Base-by-base conservation (phyloP, 2,888 invertebrate genomes). In the Ochropleura leucogaster region DNA sequence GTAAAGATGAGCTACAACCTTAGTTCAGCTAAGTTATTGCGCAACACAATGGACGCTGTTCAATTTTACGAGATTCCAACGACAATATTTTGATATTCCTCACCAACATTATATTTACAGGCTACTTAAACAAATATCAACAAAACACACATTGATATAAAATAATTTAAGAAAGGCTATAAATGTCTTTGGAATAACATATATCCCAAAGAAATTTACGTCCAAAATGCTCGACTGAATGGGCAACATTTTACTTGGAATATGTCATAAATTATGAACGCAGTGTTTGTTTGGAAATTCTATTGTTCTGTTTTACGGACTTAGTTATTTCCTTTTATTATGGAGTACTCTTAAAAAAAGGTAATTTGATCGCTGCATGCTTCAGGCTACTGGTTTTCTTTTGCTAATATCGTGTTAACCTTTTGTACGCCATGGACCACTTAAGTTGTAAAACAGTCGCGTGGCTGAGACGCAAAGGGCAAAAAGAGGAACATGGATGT, bases 161-260 rank as follows among this genome's bases (percentile, higher is more conserved):
- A 82, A 85, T 79, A 67, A 81, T 73, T 80, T 81, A 75, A 77
- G 67, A 79, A 71, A 60, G 60, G 64, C 49, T 9, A 70, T 86
- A 84, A 87, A 87, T 42, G 83, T 86, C 85, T 20, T 16, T 57
- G 8, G 60, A 67, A 84, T 67, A 30, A 30, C 30, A 79, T 86
- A 83, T 80, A 77, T 75, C 72, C 60, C 30, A 30, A 30, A 30
- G 30, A 30, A 30, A 30, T 30, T 68, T 74, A 71, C 64, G 65
- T 42, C n/a, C 64, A 40, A 70, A 79, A 82, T 69, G 77, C 57
- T 63, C 3, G 4, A 40, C 0, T 67, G 46, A 70, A 74, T 65
- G 40, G 51, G 71, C 60, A 62, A 83, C 64, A 75, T 69, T 76
- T 77, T 65, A 73, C 69, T 57, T 73, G 64, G 53, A 77, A 75